Percentiles rank a stretch among this genome's conserved stretches.
These are phyloP conservation scores for Chaetodon trifascialis DNA, from an alignment of 2,113 vertebrate genomes.

Conservation along the genomic window DNA sequence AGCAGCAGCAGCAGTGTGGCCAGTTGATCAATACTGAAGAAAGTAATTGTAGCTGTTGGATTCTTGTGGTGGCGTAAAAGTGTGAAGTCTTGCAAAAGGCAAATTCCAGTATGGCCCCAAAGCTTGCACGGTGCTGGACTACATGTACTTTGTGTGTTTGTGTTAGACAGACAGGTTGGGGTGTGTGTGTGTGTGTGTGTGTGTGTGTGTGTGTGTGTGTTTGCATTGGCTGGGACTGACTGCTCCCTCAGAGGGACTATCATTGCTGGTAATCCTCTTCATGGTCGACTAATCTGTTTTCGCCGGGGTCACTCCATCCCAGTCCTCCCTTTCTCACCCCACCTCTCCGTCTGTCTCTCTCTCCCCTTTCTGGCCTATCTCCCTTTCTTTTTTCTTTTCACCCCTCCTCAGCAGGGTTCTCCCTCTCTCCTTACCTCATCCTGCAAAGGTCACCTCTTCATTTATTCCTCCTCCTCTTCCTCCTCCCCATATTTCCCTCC, in stretches of 20 bases:
- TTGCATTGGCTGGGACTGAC: conserved; percentile 43
- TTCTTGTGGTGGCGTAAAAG: too few species aligned
- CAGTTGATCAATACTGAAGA: too few species aligned
- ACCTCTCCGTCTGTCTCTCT: not conserved
- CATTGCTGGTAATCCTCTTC: conserved; percentile 78
- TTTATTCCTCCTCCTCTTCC: conserved; percentile 2
- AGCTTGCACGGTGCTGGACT: too few species aligned
- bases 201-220: conserved; percentile 52
- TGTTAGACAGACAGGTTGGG: conserved; percentile 46
- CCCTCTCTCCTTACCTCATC: conserved; percentile 44
- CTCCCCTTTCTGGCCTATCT: not conserved
- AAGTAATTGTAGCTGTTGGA: too few species aligned
- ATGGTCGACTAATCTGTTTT: conserved; percentile 76
- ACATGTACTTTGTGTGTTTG: conserved; percentile 40
- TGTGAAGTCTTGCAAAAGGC: too few species aligned
- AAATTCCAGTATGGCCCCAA: too few species aligned
- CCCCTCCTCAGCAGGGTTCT: conserved; percentile 37
- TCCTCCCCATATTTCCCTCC: not conserved
- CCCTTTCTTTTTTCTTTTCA: conserved; percentile 6
- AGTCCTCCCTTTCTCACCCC: not conserved
- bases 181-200: conserved; percentile 40
- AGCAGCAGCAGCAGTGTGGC: too few species aligned
- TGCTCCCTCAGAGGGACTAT: conserved; percentile 73
- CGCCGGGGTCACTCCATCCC: conserved; percentile 51
- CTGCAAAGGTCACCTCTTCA: conserved; percentile 59